Conservation (phyloP, 2,113 vertebrate genomes). For the Caracal caracal region DNA sequence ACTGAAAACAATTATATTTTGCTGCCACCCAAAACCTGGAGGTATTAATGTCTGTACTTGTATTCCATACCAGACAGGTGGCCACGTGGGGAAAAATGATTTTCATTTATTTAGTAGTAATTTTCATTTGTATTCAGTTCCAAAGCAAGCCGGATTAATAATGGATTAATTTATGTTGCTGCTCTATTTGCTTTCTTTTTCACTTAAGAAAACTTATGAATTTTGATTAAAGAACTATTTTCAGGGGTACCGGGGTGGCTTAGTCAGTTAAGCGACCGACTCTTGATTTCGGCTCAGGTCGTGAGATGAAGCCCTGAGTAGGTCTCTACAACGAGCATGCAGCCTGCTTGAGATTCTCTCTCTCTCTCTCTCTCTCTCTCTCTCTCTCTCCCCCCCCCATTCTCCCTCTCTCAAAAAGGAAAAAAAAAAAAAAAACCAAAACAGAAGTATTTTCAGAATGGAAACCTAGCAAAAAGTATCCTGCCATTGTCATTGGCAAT, state of each 20-base stretch:
- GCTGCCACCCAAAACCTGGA: neutral
- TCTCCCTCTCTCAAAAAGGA: no score
- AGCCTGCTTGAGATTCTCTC: no score
- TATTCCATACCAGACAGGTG: neutral
- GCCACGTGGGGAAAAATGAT: neutral
- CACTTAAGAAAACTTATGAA: neutral
- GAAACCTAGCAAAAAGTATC: neutral
- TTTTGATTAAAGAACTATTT: neutral
- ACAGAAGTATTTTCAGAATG: neutral
- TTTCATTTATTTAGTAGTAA: neutral
- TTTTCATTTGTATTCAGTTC: slow-evolving; percentile 18
- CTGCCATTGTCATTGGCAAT: neutral
- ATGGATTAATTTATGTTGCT: neutral
- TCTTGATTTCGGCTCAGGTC: no score
- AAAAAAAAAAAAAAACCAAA: no score
- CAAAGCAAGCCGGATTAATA: neutral
- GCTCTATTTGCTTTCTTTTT: neutral
- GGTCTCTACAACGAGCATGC: no score
- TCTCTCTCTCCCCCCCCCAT: no score
- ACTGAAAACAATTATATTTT: neutral
- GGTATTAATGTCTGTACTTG: neutral
- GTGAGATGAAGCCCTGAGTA: no score
- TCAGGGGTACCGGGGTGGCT: neutral
- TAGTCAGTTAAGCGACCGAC: no score
- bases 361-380: no score